Evolutionary conservation across 1,140 invertebrate genomes (phyloP).

Genomic region (Cephus cinctus): DNA sequence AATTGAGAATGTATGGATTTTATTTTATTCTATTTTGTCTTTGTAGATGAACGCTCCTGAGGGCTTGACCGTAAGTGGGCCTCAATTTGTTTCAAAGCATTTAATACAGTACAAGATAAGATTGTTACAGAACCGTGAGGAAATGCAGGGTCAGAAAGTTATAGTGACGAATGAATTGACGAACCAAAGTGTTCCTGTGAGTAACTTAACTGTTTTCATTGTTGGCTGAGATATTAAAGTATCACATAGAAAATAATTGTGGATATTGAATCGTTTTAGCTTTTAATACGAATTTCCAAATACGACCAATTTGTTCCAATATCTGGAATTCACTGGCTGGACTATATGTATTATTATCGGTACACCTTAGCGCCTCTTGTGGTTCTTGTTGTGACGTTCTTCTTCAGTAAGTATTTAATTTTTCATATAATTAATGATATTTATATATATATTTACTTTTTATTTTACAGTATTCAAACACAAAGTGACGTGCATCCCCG

Average conservation of each 20-base stretch:
- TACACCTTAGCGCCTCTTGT: slow-evolving; percentile 43
- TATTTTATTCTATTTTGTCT: slow-evolving; percentile 6
- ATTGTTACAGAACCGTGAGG: slow-evolving; percentile 43
- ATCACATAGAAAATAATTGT: background rate
- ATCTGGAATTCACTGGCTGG: slow-evolving; percentile 45
- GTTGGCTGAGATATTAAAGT: background rate
- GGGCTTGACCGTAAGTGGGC: slow-evolving; percentile 36
- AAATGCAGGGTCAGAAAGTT: slow-evolving; percentile 48
- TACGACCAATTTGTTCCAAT: slow-evolving; percentile 40
- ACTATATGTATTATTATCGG: slow-evolving; percentile 45
- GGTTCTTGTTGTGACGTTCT: slow-evolving; percentile 39
- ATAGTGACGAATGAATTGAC: slow-evolving; percentile 46
- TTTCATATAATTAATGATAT: background rate
- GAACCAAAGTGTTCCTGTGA: slow-evolving; percentile 51
- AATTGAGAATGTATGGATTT: slow-evolving; percentile 8
- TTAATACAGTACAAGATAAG: slow-evolving; percentile 42
- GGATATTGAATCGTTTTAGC: slow-evolving; percentile 19
- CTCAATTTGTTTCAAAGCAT: slow-evolving; percentile 31
- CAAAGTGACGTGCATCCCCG: slow-evolving; percentile 37
- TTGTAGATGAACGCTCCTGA: slow-evolving; percentile 44
- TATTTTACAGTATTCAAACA: slow-evolving; percentile 45
- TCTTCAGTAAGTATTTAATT: slow-evolving; percentile 40
- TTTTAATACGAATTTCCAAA: slow-evolving; percentile 45
- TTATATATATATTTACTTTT: slow-evolving; percentile 6
- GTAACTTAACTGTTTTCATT: slow-evolving; percentile 18